Percentiles rank a stretch among this genome's conserved stretches.
These are phyloP conservation scores for Belgica antarctica DNA, from an alignment of 2,888 invertebrate genomes.

Conservation along the genomic window DNA sequence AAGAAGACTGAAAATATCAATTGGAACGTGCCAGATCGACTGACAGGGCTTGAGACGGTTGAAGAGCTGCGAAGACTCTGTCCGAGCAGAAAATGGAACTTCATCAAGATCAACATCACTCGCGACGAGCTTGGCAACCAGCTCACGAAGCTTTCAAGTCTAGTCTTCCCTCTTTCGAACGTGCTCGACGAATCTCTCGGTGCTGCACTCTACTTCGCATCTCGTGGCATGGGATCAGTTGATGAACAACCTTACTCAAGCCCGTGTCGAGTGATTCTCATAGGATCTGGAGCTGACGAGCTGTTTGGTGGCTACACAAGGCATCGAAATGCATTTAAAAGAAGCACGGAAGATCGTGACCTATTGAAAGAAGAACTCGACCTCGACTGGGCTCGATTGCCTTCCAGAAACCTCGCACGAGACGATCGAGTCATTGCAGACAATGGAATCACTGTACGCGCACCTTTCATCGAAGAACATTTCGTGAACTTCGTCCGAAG, in stretches of 20 bases:
- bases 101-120: conserved; percentile 74
- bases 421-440: conserved; percentile 93
- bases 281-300: conserved; percentile 82
- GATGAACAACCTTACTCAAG: conserved; percentile 46
- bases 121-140: conserved; percentile 62
- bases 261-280: conserved; percentile 46
- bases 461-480: conserved; percentile 75
- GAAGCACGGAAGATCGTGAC: conserved; percentile 59
- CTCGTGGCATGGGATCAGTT: conserved; percentile 64
- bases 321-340: conserved; percentile 72
- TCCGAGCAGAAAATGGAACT: conserved; percentile 76
- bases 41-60: conserved; percentile 71
- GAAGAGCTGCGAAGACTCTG: conserved; percentile 67
- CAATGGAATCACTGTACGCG: conserved; percentile 78
- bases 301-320: conserved; percentile 91
- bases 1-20: conserved; percentile 47
- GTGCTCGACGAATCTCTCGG: conserved; percentile 96
- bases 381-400: conserved; percentile 81
- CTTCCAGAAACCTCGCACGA: conserved; percentile 85
- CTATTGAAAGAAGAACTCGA: conserved; percentile 64
- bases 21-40: conserved; percentile 79
- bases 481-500: conserved; percentile 63
- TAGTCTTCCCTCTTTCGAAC: conserved; percentile 81
- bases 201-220: conserved; percentile 95
- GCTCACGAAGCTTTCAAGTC: conserved; percentile 62